These are phyloP conservation scores for Sorex fumeus DNA, from an alignment of 2,113 vertebrate species.

Conservation along the genomic window DNA sequence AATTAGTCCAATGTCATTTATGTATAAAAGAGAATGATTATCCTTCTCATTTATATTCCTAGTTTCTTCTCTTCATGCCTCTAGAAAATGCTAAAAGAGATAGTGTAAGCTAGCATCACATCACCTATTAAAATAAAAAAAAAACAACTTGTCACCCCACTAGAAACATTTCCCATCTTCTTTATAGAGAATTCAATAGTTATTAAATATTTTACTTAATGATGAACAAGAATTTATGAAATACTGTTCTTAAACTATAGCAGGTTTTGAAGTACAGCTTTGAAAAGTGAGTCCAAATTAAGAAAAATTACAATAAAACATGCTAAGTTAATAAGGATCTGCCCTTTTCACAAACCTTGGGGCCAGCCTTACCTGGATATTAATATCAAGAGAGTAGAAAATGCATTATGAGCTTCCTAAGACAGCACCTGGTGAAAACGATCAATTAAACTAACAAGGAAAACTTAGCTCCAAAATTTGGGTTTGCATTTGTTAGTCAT, in stretches of 20 bases:
- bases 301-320: slow-evolving; percentile 65
- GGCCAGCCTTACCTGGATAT: slow-evolving; percentile 32
- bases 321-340: slow-evolving; percentile 63
- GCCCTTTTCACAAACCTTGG: slow-evolving; percentile 29
- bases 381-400: slow-evolving; percentile 49
- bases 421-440: slow-evolving; percentile 11
- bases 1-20: not conserved
- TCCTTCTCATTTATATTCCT: slow-evolving; percentile 41
- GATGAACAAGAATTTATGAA: slow-evolving; percentile 21
- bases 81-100: slow-evolving; percentile 62
- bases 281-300: slow-evolving; percentile 50
- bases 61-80: slow-evolving; percentile 24
- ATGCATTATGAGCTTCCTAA: slow-evolving; percentile 30
- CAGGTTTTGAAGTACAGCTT: slow-evolving; percentile 29
- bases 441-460: slow-evolving; percentile 71
- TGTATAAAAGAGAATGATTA: slow-evolving; percentile 13
- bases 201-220: slow-evolving; percentile 48
- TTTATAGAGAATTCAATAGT: slow-evolving; percentile 47
- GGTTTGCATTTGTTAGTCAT: slow-evolving; percentile 77
- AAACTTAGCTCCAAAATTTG: slow-evolving; percentile 64
- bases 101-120: slow-evolving; percentile 28
- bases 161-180: slow-evolving; percentile 61
- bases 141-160: slow-evolving; percentile 15
- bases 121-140: not conserved
- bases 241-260: slow-evolving; percentile 28